Percentiles rank a stretch among this genome's conserved stretches.
phyloP scores from a whole-genome alignment of 2,797 vertebrate species.

The Synanceia verrucosa region DNA sequence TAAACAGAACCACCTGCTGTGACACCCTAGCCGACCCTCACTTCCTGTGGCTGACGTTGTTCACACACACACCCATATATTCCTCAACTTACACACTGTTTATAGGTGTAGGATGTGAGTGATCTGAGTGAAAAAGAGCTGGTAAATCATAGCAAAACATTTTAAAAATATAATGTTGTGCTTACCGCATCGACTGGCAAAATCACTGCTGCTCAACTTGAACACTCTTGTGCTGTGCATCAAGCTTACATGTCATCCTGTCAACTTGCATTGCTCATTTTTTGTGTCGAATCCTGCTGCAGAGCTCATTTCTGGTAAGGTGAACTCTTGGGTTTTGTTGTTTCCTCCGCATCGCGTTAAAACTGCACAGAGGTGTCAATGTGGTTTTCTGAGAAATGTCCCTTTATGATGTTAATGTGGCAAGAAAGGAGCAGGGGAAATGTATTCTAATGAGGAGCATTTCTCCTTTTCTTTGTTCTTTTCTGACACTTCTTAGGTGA shows the following conservation, averaged over 20 bases:
- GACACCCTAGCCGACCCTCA: slow-evolving; percentile 59
- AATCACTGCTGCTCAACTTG: slow-evolving; percentile 29
- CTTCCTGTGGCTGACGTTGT: slow-evolving; percentile 62
- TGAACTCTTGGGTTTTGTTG: slow-evolving; percentile 39
- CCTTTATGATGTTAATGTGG: slow-evolving; percentile 3
- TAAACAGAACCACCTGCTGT: slow-evolving; percentile 17
- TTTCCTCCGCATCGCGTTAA: slow-evolving; percentile 50
- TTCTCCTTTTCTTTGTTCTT: neutral
- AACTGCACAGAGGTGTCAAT: slow-evolving; percentile 41
- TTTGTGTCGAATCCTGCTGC: slow-evolving; percentile 56
- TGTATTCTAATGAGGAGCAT: slow-evolving; percentile 22
- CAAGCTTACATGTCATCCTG: slow-evolving; percentile 36
- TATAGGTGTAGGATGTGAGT: neutral
- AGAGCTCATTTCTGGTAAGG: slow-evolving; percentile 64
- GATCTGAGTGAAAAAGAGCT: neutral
- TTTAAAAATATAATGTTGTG: neutral
- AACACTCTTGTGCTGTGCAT: slow-evolving; percentile 10
- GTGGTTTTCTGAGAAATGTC: slow-evolving; percentile 69
- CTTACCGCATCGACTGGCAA: slow-evolving; percentile 47
- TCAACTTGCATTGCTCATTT: slow-evolving; percentile 27
- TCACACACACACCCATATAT: neutral
- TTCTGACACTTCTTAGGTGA: neutral
- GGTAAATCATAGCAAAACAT: neutral
- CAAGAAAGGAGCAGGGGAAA: neutral
- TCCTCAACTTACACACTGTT: slow-evolving; percentile 6